A percentile compares a stretch with the other conserved stretches of the same genome.
These are phyloP conservation scores for Cuniculus paca DNA, from an alignment of 2,797 vertebrate genomes.

Conservation along the genomic window DNA sequence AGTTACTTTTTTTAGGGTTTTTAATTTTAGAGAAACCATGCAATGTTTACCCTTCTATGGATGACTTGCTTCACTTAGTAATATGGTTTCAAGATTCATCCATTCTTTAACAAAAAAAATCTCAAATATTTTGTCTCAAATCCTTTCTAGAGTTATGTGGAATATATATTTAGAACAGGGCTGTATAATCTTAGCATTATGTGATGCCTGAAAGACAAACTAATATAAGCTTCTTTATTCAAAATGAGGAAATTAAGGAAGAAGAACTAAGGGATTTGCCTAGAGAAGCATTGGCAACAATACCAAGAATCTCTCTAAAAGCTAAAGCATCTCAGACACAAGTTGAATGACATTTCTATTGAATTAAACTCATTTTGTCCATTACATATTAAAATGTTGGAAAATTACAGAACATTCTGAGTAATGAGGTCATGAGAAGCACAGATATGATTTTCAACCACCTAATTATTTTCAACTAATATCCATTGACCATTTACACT, in stretches of 20 bases:
- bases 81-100: neutral
- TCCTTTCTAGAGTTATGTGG: neutral
- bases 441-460: neutral
- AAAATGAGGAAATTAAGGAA: slow-evolving; percentile 3
- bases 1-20: neutral
- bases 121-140: neutral
- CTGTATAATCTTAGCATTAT: neutral
- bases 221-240: neutral
- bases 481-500: neutral
- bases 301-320: neutral
- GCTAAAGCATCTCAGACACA: neutral
- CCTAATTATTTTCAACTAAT: neutral
- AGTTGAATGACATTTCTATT: neutral
- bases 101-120: neutral
- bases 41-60: neutral
- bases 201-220: neutral
- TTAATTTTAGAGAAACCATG: neutral
- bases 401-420: neutral
- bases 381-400: neutral
- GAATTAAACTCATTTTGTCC: neutral
- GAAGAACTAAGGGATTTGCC: neutral
- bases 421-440: neutral
- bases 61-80: neutral
- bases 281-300: neutral
- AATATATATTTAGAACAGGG: neutral